phyloP scores from a whole-genome alignment of 2,888 invertebrate species.

The Drosophila borealis region DNA sequence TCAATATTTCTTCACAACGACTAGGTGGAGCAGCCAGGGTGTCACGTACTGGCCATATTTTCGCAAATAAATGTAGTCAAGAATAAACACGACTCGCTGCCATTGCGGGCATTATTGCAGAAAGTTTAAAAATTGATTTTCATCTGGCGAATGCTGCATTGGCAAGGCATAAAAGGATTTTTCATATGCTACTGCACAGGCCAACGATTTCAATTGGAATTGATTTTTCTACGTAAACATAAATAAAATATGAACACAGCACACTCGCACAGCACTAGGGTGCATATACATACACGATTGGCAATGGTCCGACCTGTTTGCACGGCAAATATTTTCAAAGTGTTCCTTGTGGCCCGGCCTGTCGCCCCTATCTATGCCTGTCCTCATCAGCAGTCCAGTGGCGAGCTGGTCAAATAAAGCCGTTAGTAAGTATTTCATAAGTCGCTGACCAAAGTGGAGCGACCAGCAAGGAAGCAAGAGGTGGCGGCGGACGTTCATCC shows the following conservation, averaged over 20 bases:
- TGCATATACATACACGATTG: slow-evolving; percentile 16
- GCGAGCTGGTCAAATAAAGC: slow-evolving; percentile 78
- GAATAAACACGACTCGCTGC: slow-evolving; percentile 58
- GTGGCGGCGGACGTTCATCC: slow-evolving; percentile 37
- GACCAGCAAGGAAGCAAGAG: background rate
- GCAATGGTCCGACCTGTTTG: slow-evolving; percentile 32
- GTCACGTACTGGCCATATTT: slow-evolving; percentile 76
- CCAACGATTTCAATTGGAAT: slow-evolving; percentile 66
- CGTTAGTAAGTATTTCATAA: slow-evolving; percentile 80
- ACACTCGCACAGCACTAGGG: slow-evolving; percentile 20
- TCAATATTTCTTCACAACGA: slow-evolving; percentile 54
- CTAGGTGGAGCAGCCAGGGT: slow-evolving; percentile 1
- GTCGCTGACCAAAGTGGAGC: slow-evolving; percentile 47
- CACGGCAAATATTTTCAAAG: slow-evolving; percentile 70
- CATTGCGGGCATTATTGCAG: slow-evolving; percentile 57
- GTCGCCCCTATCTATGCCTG: background rate
- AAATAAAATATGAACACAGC: slow-evolving; percentile 77
- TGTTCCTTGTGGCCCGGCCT: slow-evolving; percentile 24
- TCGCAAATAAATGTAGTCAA: slow-evolving; percentile 82
- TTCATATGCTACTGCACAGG: slow-evolving; percentile 44
- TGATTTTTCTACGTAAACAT: slow-evolving; percentile 80
- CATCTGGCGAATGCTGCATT: slow-evolving; percentile 56
- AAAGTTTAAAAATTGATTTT: slow-evolving; percentile 81
- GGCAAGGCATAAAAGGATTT: slow-evolving; percentile 72
- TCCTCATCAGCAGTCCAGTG: slow-evolving; percentile 75